Conservation (phyloP, 1,140 invertebrate species). For the Colletes latitarsis region DNA sequence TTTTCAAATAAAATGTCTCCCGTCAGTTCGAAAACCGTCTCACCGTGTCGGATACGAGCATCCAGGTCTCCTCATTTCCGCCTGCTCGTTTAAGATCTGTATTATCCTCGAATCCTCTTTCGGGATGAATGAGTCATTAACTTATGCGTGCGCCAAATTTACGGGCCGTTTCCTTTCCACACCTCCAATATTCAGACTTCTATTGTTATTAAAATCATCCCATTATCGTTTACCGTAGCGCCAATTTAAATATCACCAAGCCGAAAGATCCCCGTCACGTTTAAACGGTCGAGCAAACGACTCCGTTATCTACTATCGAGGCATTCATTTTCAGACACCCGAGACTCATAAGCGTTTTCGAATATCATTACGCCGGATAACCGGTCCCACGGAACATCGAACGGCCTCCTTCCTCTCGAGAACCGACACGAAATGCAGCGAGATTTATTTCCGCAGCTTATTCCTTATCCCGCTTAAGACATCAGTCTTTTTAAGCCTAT, state of each 20-base stretch:
- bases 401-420: background rate
- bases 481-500: conserved; percentile 63
- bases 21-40: no score
- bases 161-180: background rate
- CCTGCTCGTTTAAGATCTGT: background rate
- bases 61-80: no score
- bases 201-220: conserved; percentile 35
- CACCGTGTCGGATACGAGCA: no score
- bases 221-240: conserved; percentile 6
- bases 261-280: background rate
- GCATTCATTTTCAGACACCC: conserved; percentile 48
- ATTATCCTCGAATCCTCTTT: background rate
- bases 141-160: background rate
- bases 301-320: conserved; percentile 20
- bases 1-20: no score
- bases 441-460: conserved; percentile 62
- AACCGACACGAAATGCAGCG: conserved; percentile 4
- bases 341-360: conserved; percentile 38
- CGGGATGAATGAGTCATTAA: conserved; percentile 1
- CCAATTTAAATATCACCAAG: background rate
- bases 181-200: background rate
- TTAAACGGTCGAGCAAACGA: conserved; percentile 5
- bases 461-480: conserved; percentile 55
- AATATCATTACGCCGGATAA: conserved; percentile 45
- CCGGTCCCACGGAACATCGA: background rate